Base-by-base conservation (phyloP, 2,888 invertebrate genomes). In the Hymenopus coronatus region DNA sequence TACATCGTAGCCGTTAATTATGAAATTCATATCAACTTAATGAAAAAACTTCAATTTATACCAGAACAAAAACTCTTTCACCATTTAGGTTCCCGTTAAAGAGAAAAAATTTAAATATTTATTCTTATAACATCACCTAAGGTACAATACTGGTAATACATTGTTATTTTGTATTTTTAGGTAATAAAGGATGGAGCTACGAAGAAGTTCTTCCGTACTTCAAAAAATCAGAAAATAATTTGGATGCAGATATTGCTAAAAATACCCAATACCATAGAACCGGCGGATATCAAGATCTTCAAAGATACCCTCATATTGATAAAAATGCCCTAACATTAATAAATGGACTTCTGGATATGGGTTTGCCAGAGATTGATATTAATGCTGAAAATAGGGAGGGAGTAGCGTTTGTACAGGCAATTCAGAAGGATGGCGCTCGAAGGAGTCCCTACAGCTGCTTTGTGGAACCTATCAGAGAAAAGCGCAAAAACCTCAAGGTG, bases 151-250 rank as follows among this genome's bases (percentile, higher is more conserved):
- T 2, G 30, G 2, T 2, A 30, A 30, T 30, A 30, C 2, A 3
- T 3, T 30, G 30, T 27, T 27, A 20, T 46, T 46, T 46, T 46
- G 12, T 14, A 14, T 46, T 46, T 46, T 14, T 14, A 82, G 98
- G 98, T 0, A 98, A 98, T 92, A 94, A 95, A 0, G 98, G 98
- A 20, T 98, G 98, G 98, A 96, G 96, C 12, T 98, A 97, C 93
- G 94, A 96, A 82, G 95, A 97, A 90, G 96, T 98, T 3, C 93
- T 98, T 86, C 97, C 96, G 3, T 98, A 98, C 92, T 98, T 98
- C 92, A 94, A 96, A 33, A 98, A 98, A 93, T 97, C 97, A 0
- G 98, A 98, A 93, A 98, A 98, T 93, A 97, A 97, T 92, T 94
- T 97, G 40, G 85, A 85, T 25, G 2, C 15, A 40, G 40, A 85